Evolutionary conservation across 2,113 vertebrate genomes (phyloP).

Genomic region (Neodontobutis hainanensis): DNA sequence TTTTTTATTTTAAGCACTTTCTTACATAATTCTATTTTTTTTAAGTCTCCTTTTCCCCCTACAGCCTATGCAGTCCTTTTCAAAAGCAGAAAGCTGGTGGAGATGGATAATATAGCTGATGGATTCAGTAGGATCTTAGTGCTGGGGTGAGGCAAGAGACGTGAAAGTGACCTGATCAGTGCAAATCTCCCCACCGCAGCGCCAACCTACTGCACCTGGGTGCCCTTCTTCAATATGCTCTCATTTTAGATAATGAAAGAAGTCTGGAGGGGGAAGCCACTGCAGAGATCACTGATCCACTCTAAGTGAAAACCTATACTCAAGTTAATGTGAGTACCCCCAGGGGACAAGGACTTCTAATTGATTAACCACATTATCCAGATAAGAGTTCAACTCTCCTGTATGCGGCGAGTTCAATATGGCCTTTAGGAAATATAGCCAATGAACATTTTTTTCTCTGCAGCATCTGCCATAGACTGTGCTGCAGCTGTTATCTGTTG

Average conservation of each 20-base stretch:
- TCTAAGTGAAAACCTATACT: conserved; percentile 82
- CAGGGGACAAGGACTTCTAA: conserved; percentile 72
- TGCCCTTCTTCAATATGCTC: conserved; percentile 67
- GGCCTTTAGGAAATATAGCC: conserved; percentile 49
- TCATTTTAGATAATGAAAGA: conserved; percentile 78
- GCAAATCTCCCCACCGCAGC: conserved; percentile 37
- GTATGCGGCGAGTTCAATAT: conserved; percentile 65
- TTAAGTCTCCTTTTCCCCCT: conserved; percentile 25
- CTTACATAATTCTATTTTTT: conserved; percentile 34
- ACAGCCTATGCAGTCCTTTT: conserved; percentile 43
- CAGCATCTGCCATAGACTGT: conserved; percentile 48
- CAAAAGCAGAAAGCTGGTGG: conserved; percentile 39
- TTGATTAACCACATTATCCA: conserved; percentile 77
- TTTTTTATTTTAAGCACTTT: neutral
- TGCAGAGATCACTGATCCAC: conserved; percentile 76
- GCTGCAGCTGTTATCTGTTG: conserved; percentile 50
- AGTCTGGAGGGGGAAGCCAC: conserved; percentile 72
- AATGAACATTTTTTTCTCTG: conserved; percentile 53
- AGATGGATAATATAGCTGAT: conserved; percentile 63
- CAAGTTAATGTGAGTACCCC: conserved; percentile 78
- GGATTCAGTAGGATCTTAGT: conserved; percentile 27
- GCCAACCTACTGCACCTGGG: conserved; percentile 60
- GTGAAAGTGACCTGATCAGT: conserved; percentile 49
- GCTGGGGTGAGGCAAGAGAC: conserved; percentile 42
- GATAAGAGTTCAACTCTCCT: conserved; percentile 72